These are phyloP conservation scores for Psilopsiagon aurifrons DNA, from an alignment of 2,113 vertebrate genomes.

Conservation along the genomic window DNA sequence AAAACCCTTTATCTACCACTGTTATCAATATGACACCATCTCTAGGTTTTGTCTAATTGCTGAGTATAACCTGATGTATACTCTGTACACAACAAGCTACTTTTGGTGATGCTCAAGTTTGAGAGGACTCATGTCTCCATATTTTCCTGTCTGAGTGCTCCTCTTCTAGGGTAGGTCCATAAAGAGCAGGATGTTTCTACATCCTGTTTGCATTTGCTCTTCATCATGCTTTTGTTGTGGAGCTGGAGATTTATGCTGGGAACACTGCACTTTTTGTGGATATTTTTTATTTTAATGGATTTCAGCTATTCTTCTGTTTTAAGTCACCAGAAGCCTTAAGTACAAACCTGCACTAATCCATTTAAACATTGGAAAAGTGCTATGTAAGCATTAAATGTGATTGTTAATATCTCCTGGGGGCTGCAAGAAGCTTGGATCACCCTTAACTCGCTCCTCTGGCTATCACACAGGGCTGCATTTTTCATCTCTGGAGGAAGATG, in stretches of 20 bases:
- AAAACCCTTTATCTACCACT: neutral
- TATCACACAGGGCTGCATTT: neutral
- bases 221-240: neutral
- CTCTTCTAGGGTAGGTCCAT: neutral
- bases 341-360: neutral
- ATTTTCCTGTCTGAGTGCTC: neutral
- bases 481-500: neutral
- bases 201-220: neutral
- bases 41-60: neutral
- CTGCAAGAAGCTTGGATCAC: neutral
- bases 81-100: neutral
- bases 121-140: neutral
- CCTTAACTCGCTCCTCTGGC: neutral
- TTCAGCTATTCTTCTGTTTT: neutral
- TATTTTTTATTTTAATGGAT: neutral
- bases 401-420: neutral
- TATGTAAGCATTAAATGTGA: slow-evolving; percentile 20
- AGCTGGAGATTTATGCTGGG: neutral
- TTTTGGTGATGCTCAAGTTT: neutral
- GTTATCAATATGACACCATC: neutral
- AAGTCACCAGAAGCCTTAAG: slow-evolving; percentile 5
- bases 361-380: neutral
- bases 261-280: neutral
- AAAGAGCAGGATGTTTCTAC: neutral
- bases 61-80: neutral